Base-by-base conservation (phyloP, 2,797 vertebrate genomes). In the Sebastes steindachneri region DNA sequence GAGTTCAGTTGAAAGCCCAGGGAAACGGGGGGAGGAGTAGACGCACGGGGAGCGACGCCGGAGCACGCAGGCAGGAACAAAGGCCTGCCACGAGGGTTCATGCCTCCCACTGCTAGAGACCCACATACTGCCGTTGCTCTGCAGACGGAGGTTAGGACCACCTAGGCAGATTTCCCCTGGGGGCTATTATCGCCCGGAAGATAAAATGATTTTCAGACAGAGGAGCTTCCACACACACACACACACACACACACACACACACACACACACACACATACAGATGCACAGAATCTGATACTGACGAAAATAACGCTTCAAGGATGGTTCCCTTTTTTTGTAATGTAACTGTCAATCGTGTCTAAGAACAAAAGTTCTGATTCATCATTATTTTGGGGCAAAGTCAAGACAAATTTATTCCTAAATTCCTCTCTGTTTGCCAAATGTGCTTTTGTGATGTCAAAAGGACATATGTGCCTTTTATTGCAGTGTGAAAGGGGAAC, bases 201-300 rank as follows among this genome's bases (percentile, higher is more conserved):
- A 95, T 93, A 78, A 94, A 95, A 95, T 93, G 87, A 91, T 94
- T 93, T 90, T 92, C 91, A 89, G 90, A 91, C 82, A 73, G 84
- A 75, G 68, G 64, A 80, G 88, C 89, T 85, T 90, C 67, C 82
- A 83, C 79, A 73, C 73, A 67, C 86, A 74, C 84, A 80, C 82
- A 88, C 84, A 75, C 79, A 71, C 73, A 70, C 86, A 75, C 84
- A 81, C 82, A 88, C 84, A 75, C 82, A 83, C 79, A 73, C 73
- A 70, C 86, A 75, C 84, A 81, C 82, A 88, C 84, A 75, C 79
- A 75, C 59, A 14, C 31, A 29, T 81, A 83, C 79, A 73, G 83
- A 88, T 82, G 76, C 80, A 85, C 53, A 11, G 17, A 28, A 73
- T 88, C 78, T 89, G 85, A 86, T 84, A 66, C 63, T 11, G 29